A percentile compares a stretch with the other conserved stretches of the same genome.
These are phyloP conservation scores for Apodemia hepburni DNA, from an alignment of 2,888 invertebrate genomes.

Conservation along the genomic window DNA sequence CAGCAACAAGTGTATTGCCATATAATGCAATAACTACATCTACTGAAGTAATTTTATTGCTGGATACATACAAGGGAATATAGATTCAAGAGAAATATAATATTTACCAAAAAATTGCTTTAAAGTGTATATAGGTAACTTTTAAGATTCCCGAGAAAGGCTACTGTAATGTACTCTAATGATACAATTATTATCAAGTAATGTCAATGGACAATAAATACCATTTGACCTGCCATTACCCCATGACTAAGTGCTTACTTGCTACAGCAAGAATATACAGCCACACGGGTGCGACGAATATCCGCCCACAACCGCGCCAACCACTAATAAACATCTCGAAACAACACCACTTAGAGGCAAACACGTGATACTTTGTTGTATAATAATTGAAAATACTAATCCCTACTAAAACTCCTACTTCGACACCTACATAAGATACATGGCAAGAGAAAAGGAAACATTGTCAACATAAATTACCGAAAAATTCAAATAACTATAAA, in stretches of 20 bases:
- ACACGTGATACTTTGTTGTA: constrained; percentile 71
- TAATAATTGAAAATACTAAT: constrained; percentile 74
- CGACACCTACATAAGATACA: constrained; percentile 73
- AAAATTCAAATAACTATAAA: constrained; percentile 45
- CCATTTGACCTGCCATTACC: constrained; percentile 74
- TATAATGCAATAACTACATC: constrained; percentile 66
- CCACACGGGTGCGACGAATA: constrained; percentile 57
- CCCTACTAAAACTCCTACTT: constrained; percentile 69
- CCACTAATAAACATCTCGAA: constrained; percentile 66
- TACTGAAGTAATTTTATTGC: constrained; percentile 77
- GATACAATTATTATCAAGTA: constrained; percentile 80
- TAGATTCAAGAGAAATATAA: constrained; percentile 75
- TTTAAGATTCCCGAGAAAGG: constrained; percentile 77
- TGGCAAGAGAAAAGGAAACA: constrained; percentile 77
- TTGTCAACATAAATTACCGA: constrained; percentile 61
- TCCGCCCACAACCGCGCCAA: constrained; percentile 50
- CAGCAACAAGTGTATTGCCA: constrained; percentile 40
- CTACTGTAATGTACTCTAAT: constrained; percentile 80
- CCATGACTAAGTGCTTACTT: constrained; percentile 71
- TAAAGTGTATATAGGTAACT: constrained; percentile 79
- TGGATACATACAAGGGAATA: constrained; percentile 77
- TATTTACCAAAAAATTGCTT: constrained; percentile 75
- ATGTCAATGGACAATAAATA: constrained; percentile 79
- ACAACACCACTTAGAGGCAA: constrained; percentile 71
- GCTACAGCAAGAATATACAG: constrained; percentile 75